Evolutionary conservation across 1,140 invertebrate genomes (phyloP), one percentile per base, ranked within the genome.

Genomic region (Solenopsis fugax): DNA sequence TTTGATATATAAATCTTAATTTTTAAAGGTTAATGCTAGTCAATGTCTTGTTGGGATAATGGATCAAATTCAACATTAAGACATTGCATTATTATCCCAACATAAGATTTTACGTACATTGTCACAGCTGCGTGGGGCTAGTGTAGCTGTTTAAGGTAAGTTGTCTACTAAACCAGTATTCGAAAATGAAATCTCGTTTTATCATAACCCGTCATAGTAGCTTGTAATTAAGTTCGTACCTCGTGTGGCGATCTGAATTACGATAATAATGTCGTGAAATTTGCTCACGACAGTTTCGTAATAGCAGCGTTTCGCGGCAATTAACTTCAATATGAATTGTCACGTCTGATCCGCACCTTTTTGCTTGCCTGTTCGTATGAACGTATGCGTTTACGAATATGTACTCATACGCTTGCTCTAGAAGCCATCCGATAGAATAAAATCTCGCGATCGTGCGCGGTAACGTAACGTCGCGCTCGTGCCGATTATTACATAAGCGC

Each of bases 211-310:
- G 87, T 76, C 54, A 77, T 72, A 60, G 82, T 88, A 56, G 84
- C 87, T 48, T 72, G 82, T 67, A 86, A 86, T 88, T 88, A 88
- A 88, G 86, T 72, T 86, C 60, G 87, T 85, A 62, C 72, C 73
- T 54, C 54, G 41, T 48, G 56, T n/a, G 45, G 24, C 48, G 29
- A 85, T 29, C 29, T 84, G 64, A 86, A 88, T 88, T 86, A 48
- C 78, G 54, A 85, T 76, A 67, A 85, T 88, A 82, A 82, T 56
- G 73, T 52, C 64, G 72, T 69, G 54, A 77, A 82, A 86, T 88
- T 88, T 82, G 64, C 87, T 78, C 41, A 58, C 54, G 60, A 69
- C 65, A 50, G 73, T 88, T 86, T 85, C 56, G 84, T 37, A 86
- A 86, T 45, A 29, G n/a, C 48, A 21, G 64, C 62, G 54, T 69